Evolutionary conservation across 2,888 invertebrate genomes (phyloP).

Genomic region (Agrypnus murinus): DNA sequence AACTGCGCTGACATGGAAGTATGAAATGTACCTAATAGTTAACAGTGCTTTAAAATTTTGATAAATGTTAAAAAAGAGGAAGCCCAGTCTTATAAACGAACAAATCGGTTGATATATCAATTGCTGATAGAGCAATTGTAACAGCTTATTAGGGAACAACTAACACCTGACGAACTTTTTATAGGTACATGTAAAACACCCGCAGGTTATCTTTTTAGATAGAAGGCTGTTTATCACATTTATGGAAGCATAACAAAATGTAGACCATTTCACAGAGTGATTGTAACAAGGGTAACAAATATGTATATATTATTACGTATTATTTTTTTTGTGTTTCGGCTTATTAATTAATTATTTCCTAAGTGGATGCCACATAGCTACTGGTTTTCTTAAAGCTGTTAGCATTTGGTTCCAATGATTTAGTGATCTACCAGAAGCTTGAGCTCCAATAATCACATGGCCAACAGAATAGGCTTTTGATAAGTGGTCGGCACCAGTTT

Average conservation of each 20-base stretch:
- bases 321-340: no score
- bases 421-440: constrained; percentile 81
- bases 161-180: constrained; percentile 44
- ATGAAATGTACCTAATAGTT: neutral
- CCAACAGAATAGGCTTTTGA: constrained; percentile 81
- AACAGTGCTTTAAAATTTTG: no score
- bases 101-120: constrained; percentile 14
- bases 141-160: constrained; percentile 35
- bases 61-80: neutral
- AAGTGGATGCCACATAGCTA: constrained; percentile 90
- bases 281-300: constrained; percentile 44
- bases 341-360: constrained; percentile 72
- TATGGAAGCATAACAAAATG: constrained; percentile 65
- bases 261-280: constrained; percentile 45
- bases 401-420: constrained; percentile 92
- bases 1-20: neutral
- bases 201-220: constrained; percentile 36
- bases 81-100: constrained; percentile 11
- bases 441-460: constrained; percentile 85
- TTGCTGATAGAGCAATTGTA: constrained; percentile 38
- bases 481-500: constrained; percentile 68
- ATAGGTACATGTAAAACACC: constrained; percentile 46
- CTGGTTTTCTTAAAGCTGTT: constrained; percentile 84
- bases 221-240: constrained; percentile 67
- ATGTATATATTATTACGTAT: constrained; percentile 13